These are phyloP conservation scores for Alosa sapidissima DNA, from an alignment of 2,797 vertebrate species.

Conservation along the genomic window DNA sequence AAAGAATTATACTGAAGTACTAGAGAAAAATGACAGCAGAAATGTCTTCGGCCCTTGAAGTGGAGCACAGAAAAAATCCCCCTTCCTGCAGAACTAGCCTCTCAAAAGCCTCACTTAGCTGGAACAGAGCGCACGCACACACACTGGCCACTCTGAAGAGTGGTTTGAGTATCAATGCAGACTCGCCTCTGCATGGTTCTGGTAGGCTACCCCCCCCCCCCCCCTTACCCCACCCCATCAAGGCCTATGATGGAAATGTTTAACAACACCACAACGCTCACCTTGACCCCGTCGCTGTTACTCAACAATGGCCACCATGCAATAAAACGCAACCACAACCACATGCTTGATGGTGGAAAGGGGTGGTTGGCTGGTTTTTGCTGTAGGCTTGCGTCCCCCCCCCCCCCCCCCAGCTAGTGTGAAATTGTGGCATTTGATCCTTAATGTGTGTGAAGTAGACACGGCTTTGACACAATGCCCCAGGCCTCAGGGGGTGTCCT, in stretches of 20 bases:
- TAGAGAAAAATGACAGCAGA: slow-evolving; percentile 81
- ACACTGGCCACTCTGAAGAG: background rate
- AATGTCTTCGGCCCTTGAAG: slow-evolving; percentile 80
- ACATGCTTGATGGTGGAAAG: slow-evolving; percentile 60
- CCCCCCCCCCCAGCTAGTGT: slow-evolving; percentile 69
- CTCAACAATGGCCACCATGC: slow-evolving; percentile 64
- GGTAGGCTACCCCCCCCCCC: background rate
- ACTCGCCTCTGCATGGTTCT: background rate
- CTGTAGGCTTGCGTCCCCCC: slow-evolving; percentile 39
- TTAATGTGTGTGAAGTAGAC: slow-evolving; percentile 82
- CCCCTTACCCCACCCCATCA: background rate
- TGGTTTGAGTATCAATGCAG: background rate
- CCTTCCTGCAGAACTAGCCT: slow-evolving; percentile 61
- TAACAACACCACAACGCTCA: slow-evolving; percentile 51
- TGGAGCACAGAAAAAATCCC: slow-evolving; percentile 69
- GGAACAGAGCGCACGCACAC: slow-evolving; percentile 25
- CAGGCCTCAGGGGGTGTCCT: slow-evolving; percentile 63
- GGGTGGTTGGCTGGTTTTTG: slow-evolving; percentile 36
- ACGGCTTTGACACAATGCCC: slow-evolving; percentile 76
- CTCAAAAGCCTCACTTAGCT: slow-evolving; percentile 60
- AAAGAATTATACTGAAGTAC: slow-evolving; percentile 83
- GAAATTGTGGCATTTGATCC: slow-evolving; percentile 82
- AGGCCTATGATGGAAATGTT: background rate
- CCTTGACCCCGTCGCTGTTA: slow-evolving; percentile 72
- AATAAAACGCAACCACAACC: slow-evolving; percentile 75